Evolutionary conservation across 1,140 invertebrate species (phyloP).

Genomic region (Mya arenaria): DNA sequence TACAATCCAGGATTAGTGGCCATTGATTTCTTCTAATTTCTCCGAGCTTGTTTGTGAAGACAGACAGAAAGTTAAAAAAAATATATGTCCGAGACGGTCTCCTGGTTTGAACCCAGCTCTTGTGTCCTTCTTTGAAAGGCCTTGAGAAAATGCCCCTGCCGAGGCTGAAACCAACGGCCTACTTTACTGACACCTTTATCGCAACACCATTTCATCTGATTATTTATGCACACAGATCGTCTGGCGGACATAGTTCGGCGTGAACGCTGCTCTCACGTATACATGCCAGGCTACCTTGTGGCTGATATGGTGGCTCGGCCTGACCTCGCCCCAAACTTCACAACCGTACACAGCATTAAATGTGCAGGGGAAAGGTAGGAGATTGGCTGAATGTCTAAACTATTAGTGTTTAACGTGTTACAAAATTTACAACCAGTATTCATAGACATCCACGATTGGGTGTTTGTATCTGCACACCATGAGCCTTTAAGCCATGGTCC

Average conservation of each 20-base stretch:
- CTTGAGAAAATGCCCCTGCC: too few species aligned
- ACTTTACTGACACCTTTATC: not conserved
- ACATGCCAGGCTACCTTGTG: constrained; percentile 5
- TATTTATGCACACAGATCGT: not conserved
- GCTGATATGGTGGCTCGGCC: not conserved
- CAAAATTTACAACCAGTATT: too few species aligned
- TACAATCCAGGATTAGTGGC: too few species aligned
- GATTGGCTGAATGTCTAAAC: not conserved
- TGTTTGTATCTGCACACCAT: too few species aligned
- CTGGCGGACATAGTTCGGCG: not conserved
- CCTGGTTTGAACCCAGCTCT: too few species aligned
- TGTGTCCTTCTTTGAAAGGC: too few species aligned
- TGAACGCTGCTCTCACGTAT: constrained; percentile 19
- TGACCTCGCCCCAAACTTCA: not conserved
- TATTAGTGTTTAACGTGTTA: not conserved
- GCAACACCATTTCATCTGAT: not conserved
- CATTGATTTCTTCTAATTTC: too few species aligned
- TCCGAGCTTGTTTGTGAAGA: too few species aligned
- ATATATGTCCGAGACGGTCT: too few species aligned
- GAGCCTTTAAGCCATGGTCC: too few species aligned
- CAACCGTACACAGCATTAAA: not conserved
- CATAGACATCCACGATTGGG: too few species aligned
- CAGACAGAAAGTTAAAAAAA: too few species aligned
- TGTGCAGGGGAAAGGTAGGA: not conserved
- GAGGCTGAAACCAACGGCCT: not conserved